Base-by-base conservation (phyloP, 2,797 vertebrate genomes). In the Podarcis lilfordi region DNA sequence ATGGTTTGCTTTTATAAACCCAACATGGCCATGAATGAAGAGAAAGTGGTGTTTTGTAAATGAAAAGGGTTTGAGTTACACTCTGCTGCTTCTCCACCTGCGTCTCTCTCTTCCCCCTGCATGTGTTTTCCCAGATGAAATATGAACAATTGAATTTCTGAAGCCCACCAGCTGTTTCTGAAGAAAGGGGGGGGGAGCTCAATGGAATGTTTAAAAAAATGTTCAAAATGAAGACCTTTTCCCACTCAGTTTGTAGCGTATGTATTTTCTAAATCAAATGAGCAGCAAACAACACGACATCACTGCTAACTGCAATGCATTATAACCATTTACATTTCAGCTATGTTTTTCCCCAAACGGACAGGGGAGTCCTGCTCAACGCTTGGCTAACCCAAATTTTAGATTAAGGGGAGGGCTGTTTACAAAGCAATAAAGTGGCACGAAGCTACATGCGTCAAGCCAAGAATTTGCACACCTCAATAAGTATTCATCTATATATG, bases 41-140 rank as follows among this genome's bases (percentile, higher is more conserved):
- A 17, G 15, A 85, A 77, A 8, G 23, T 9, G 8, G 66, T 37
- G 76, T 69, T 50, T 17, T 59, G 8, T 27, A 59, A 61, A 86
- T n/a, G 25, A n/a, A 76, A 85, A 45, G 25, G 43, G 9, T 55
- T 61, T 61, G 43, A 35, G 43, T 29, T 80, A 59, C 27, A 23
- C 5, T 59, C 25, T 87, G 78, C 9, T 75, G 74, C 37, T 59
- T 74, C 35, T 87, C 35, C 50, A 87, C 50, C 50, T 64, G 86
- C 4, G 1, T 32, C 59, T 74, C 50, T 43, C 50, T 75, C 37
- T 37, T 1, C 13, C 50, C 68, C 32, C 27, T 64, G 50, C 68
- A 87, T 80, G 55, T 81, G 68, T 81, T 87, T 87, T 87, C 79
- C 79, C 86, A 43, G 17, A 43, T 74, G 78, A 86, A 80, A 86